Evolutionary conservation across 1,140 invertebrate species (phyloP), one percentile per base, ranked within the genome.

Genomic region (Drosophila pruinosa): DNA sequence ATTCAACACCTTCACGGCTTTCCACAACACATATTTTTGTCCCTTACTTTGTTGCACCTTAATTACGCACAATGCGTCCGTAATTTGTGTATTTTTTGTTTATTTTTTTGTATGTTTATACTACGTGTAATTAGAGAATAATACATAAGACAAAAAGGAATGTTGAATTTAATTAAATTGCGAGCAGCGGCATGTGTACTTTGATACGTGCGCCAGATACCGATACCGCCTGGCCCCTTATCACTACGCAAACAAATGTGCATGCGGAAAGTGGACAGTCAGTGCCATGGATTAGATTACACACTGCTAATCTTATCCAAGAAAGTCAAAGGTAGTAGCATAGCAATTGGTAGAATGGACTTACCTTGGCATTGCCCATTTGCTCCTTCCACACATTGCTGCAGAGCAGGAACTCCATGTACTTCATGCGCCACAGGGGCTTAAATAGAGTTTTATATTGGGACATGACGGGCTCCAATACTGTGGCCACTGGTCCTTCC

Each of bases 131-230:
- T 63, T 74, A 83, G 56, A 82, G 61, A 78, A 82, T 83, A 71
- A 82, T 82, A 83, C 79, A 82, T 82, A 78, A 82, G 78, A 43
- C 39, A 58, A 76, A 43, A 43, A 68, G 17, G 39, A 53, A 47
- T 26, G 10, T 47, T 63, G 17, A 34, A n/a, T 50, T 50, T 15
- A 26, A 31, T 50, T 48, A 12, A n/a, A n/a, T n/a, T n/a, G n/a
- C n/a, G n/a, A n/a, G 15, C 4, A 5, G 8, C n/a, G n/a, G 3
- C 24, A 28, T n/a, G 22, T 67, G 57, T 45, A 62, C 65, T 69
- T 68, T 69, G 48, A 53, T 8, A 69, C 65, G n/a, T n/a, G n/a
- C n/a, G n/a, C 28, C 41, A 26, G 26, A 45, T 19, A 64, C 14
- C 14, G 52, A 56, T 43, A 56, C 8, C 26, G 15, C 15, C 22